These are phyloP conservation scores for Phrynosoma blainvillii DNA, from an alignment of 2,113 vertebrate species.

Conservation along the genomic window DNA sequence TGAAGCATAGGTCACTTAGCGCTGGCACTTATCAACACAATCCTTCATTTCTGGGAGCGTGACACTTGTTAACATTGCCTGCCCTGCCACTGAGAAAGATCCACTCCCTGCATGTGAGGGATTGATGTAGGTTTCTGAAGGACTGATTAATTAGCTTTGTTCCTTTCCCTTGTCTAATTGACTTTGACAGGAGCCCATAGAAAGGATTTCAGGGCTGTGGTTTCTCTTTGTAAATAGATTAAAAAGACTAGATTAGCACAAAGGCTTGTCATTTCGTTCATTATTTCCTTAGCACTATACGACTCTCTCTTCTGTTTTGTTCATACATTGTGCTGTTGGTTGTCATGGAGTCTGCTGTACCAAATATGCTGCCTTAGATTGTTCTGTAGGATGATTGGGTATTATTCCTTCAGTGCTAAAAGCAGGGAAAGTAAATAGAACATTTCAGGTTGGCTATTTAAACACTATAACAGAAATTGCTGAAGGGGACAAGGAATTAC, in stretches of 20 bases:
- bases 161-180: not conserved
- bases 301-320: not conserved
- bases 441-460: constrained; percentile 8
- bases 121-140: not conserved
- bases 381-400: constrained; percentile 6
- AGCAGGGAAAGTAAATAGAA: constrained; percentile 1
- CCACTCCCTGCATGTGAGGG: not conserved
- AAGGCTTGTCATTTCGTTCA: not conserved
- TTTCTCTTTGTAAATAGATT: constrained; percentile 2
- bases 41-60: not conserved
- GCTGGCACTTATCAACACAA: not conserved
- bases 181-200: not conserved
- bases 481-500: not conserved
- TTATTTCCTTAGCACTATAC: not conserved
- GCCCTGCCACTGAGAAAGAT: not conserved
- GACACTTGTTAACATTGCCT: not conserved
- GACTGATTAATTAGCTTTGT: not conserved
- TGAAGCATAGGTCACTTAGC: not conserved
- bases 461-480: not conserved
- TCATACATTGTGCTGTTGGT: constrained; percentile 31
- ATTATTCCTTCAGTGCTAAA: not conserved
- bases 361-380: constrained; percentile 33
- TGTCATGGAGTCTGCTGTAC: constrained; percentile 27
- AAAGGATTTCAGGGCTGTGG: constrained; percentile 14
- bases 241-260: not conserved